Percentiles rank a stretch among this genome's conserved stretches.
phyloP scores from a whole-genome alignment of 2,888 invertebrate genomes.

The Anoplius nigerrimus region DNA sequence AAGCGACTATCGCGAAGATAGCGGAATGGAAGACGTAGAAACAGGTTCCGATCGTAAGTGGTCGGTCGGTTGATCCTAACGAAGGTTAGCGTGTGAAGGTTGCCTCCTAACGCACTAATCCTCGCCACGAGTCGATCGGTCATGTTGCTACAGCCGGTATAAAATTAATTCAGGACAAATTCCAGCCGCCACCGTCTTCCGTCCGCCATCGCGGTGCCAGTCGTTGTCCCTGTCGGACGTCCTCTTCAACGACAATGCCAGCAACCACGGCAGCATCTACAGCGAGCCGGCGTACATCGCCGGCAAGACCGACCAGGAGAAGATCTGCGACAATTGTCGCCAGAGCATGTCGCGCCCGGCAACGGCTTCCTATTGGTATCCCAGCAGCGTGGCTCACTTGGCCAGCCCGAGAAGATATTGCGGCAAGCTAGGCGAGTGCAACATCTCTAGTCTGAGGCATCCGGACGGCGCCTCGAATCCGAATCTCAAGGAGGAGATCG shows the following conservation, averaged over 20 bases:
- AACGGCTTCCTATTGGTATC: constrained; percentile 82
- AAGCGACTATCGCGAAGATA: too few relatives aligned
- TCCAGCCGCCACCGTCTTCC: constrained; percentile 70
- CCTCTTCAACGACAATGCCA: constrained; percentile 81
- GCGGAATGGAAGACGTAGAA: too few relatives aligned
- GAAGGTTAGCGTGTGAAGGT: too few relatives aligned
- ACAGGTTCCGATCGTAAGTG: too few relatives aligned
- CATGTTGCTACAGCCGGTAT: constrained; percentile 40
- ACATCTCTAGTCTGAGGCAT: constrained; percentile 85
- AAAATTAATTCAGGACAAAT: constrained; percentile 64
- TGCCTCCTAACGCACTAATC: too few relatives aligned
- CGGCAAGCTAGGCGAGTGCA: constrained; percentile 78
- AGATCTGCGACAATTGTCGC: constrained; percentile 86
- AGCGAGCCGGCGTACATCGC: constrained; percentile 87
- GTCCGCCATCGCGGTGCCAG: constrained; percentile 81
- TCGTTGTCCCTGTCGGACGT: constrained; percentile 84
- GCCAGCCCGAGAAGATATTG: constrained; percentile 83
- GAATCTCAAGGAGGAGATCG: constrained; percentile 84
- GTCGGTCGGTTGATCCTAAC: too few relatives aligned
- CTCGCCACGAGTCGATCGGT: too few relatives aligned
- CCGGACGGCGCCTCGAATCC: constrained; percentile 97
- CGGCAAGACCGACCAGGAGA: constrained; percentile 78
- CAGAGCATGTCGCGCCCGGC: constrained; percentile 83
- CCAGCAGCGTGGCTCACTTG: constrained; percentile 72
- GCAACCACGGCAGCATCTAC: constrained; percentile 88